Evolutionary conservation across 35 echinoderm and acorn worm species (phyloP).

Genomic region (Holothuria glaberrima): DNA sequence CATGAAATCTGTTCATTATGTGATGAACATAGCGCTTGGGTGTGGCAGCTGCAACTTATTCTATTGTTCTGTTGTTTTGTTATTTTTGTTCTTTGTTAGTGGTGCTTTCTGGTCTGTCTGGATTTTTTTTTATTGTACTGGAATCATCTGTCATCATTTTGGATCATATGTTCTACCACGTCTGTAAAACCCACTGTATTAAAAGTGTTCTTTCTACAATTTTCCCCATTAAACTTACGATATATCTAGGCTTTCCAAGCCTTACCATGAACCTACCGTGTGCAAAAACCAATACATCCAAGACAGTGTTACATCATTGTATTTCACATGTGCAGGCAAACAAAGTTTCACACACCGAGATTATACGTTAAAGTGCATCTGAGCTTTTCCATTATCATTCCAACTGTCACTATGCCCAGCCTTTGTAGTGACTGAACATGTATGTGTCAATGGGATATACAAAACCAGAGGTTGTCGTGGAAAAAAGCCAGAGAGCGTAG

Average conservation of each 20-base stretch:
- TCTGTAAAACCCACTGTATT: neutral
- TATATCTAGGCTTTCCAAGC: neutral
- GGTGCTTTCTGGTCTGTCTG: no score
- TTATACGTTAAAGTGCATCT: neutral
- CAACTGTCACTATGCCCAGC: neutral
- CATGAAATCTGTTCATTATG: no score
- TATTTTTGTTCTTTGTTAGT: no score
- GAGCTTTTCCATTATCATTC: neutral
- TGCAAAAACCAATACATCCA: neutral
- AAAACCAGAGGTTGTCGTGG: constrained; percentile 20
- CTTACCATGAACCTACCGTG: neutral
- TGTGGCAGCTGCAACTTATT: neutral
- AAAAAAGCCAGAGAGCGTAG: neutral
- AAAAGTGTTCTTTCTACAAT: neutral
- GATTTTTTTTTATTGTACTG: neutral
- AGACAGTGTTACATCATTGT: neutral
- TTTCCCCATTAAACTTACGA: neutral
- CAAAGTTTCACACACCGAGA: neutral
- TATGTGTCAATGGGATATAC: neutral
- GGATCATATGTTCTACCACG: neutral
- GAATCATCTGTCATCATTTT: no score
- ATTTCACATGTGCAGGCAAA: neutral
- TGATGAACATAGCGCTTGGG: neutral
- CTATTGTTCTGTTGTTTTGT: no score
- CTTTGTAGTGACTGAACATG: neutral